Conservation (phyloP, 2,797 vertebrate species). For the Discoglossus pictus region DNA sequence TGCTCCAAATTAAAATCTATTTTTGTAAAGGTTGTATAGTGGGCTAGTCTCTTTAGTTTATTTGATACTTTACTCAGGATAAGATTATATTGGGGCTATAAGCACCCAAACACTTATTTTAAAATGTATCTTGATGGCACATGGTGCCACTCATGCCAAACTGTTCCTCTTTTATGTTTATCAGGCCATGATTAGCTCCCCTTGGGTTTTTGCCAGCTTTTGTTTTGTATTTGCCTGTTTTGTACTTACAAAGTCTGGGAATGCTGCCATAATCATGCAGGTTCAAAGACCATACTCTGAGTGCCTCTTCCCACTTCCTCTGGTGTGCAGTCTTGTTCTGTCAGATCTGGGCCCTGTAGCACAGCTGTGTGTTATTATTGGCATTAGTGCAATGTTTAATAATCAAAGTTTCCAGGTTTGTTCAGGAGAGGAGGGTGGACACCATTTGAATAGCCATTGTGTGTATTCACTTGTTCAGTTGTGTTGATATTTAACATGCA, state of each 20-base stretch:
- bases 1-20: too few species aligned
- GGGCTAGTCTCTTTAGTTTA: too few species aligned
- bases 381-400: constrained; percentile 23
- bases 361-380: constrained; percentile 14
- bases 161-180: too few species aligned
- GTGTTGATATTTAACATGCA: background rate
- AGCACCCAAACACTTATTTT: too few species aligned
- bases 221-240: constrained; percentile 24
- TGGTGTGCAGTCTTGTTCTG: constrained; percentile 12
- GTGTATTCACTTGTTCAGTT: constrained; percentile 1
- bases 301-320: constrained; percentile 4
- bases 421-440: background rate
- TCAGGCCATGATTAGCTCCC: background rate
- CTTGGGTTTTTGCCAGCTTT: background rate
- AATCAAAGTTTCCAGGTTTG: constrained; percentile 16
- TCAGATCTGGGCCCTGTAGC: constrained; percentile 21
- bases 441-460: constrained; percentile 1
- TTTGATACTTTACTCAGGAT: too few species aligned
- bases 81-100: too few species aligned
- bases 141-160: too few species aligned
- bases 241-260: constrained; percentile 22
- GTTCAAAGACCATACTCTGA: constrained; percentile 10
- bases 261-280: constrained; percentile 18
- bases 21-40: too few species aligned
- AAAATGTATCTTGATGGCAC: too few species aligned